Conservation (phyloP, 23 tunicate genomes). For the Halocynthia aurantium region DNA sequence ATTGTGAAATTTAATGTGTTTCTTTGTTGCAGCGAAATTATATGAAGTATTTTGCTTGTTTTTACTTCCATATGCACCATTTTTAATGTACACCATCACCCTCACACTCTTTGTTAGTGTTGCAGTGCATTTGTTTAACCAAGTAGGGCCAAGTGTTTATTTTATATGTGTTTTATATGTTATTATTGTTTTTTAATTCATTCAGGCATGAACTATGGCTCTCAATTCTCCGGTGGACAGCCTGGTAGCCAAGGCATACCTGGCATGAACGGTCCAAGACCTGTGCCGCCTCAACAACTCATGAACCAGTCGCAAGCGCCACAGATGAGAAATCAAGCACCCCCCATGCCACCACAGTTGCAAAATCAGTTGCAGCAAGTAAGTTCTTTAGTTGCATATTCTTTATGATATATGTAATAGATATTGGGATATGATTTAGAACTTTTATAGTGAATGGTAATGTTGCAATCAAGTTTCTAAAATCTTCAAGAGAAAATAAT, state of each 20-base stretch:
- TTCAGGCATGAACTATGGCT: constrained; percentile 4
- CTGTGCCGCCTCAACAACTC: constrained; percentile 36
- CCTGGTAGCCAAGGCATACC: constrained; percentile 3
- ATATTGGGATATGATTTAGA: no score
- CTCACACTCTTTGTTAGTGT: background rate
- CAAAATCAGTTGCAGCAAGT: constrained; percentile 76
- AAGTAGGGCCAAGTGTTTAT: no score
- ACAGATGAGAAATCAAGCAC: constrained; percentile 30
- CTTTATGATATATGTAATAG: no score
- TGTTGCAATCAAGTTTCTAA: background rate
- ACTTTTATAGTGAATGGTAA: no score
- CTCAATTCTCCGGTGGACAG: background rate
- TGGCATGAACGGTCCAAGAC: constrained; percentile 39
- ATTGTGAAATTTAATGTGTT: no score
- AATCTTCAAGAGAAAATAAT: background rate
- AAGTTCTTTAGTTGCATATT: background rate
- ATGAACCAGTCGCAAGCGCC: constrained; percentile 32
- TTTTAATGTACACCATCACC: background rate
- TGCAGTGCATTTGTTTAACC: background rate
- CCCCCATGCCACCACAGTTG: constrained; percentile 39
- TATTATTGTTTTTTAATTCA: background rate
- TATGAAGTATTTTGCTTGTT: background rate
- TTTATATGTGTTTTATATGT: background rate
- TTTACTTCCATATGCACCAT: background rate
- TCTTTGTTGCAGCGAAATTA: no score